Conservation (phyloP, 64 coral and sea anemone genomes). For the Stylophora pistillata region DNA sequence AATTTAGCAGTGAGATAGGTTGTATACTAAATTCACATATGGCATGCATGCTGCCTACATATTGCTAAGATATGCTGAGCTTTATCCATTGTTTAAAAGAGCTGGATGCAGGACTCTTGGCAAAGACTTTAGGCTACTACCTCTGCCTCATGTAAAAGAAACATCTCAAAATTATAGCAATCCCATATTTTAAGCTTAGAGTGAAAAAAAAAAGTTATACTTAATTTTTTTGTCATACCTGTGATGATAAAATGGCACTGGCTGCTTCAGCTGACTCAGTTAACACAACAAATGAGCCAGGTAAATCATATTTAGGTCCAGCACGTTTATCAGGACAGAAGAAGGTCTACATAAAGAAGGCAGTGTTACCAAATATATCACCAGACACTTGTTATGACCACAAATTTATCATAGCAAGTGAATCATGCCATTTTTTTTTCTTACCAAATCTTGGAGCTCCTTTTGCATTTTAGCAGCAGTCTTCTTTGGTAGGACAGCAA, state of each 20-base stretch:
- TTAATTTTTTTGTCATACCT: slow-evolving; percentile 49
- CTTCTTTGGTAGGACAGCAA: slow-evolving; percentile 95
- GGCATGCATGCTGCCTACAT: too few species aligned
- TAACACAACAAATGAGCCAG: slow-evolving; percentile 78
- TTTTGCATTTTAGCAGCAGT: slow-evolving; percentile 95
- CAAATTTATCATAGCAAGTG: neutral
- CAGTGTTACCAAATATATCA: too few species aligned
- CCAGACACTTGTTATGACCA: too few species aligned
- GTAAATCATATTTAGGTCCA: slow-evolving; percentile 88
- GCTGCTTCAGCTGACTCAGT: slow-evolving; percentile 84
- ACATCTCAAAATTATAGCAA: neutral
- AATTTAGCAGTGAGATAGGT: too few species aligned
- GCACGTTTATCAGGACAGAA: slow-evolving; percentile 91
- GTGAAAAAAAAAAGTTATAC: neutral
- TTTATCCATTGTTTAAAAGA: too few species aligned
- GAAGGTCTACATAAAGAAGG: slow-evolving; percentile 64
- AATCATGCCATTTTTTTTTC: neutral
- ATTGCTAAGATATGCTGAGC: too few species aligned
- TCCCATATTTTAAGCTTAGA: neutral
- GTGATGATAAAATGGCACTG: slow-evolving; percentile 64
- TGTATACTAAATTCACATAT: too few species aligned
- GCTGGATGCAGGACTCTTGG: too few species aligned
- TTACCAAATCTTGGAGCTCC: slow-evolving; percentile 94
- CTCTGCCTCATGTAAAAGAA: too few species aligned
- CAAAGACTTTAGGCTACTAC: too few species aligned